phyloP scores from a whole-genome alignment of 1,140 invertebrate species.

The Drosophila kohkoa region DNA sequence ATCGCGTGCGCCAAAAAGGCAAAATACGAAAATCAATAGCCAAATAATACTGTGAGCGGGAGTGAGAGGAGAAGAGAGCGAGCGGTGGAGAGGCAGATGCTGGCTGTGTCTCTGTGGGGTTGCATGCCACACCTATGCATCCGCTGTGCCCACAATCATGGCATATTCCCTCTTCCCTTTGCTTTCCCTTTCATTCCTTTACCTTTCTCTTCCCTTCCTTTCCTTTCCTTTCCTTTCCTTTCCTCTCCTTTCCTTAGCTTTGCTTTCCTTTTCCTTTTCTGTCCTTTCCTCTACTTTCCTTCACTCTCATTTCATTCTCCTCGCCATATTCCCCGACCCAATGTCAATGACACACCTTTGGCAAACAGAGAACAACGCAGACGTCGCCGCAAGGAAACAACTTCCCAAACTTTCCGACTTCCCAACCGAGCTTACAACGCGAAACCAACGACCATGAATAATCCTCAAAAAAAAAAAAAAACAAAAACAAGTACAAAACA shows the following conservation, averaged over 20 bases:
- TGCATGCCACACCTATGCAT: constrained; percentile 44
- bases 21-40: constrained; percentile 45
- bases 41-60: constrained; percentile 18
- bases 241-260: too few relatives aligned
- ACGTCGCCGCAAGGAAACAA: constrained; percentile 55
- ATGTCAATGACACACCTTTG: constrained; percentile 75
- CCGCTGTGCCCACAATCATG: not conserved
- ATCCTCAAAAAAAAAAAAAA: constrained; percentile 51
- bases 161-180: not conserved
- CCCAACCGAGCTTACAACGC: constrained; percentile 35
- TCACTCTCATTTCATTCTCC: too few relatives aligned
- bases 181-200: not conserved
- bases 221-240: too few relatives aligned
- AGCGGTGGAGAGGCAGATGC: constrained; percentile 30
- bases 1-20: constrained; percentile 38
- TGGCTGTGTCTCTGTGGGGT: constrained; percentile 30
- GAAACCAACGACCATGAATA: constrained; percentile 63
- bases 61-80: not conserved
- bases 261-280: too few relatives aligned
- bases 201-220: too few relatives aligned
- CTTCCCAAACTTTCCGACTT: constrained; percentile 29
- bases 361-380: constrained; percentile 43
- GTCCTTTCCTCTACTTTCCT: not conserved
- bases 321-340: constrained; percentile 18
- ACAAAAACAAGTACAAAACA: not conserved